These are phyloP conservation scores for Diaphora mendica DNA, from an alignment of 2,888 invertebrate species.

Conservation along the genomic window DNA sequence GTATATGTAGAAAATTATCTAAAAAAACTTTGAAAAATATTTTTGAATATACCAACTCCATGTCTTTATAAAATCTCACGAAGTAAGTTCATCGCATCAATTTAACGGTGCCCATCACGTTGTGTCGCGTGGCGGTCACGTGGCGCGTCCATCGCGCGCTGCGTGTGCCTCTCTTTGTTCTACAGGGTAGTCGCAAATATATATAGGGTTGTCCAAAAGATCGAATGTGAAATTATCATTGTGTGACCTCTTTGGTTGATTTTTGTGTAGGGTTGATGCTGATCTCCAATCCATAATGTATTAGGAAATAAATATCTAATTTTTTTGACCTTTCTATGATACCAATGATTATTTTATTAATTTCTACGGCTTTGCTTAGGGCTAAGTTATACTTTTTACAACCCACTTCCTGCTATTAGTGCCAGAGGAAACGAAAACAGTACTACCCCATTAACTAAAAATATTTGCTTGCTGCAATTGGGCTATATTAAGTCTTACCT, in stretches of 20 bases:
- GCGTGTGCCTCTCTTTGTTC: constrained; percentile 51
- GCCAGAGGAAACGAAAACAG: too few species aligned
- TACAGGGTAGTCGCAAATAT: constrained; percentile 31
- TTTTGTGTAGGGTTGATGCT: constrained; percentile 18
- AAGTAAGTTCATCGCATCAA: constrained; percentile 68
- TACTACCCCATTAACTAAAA: too few species aligned
- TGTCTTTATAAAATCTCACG: constrained; percentile 29
- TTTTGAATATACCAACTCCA: constrained; percentile 51
- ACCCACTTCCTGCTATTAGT: too few species aligned
- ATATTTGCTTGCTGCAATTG: too few species aligned
- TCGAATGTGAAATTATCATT: constrained; percentile 53
- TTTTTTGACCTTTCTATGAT: constrained; percentile 10
- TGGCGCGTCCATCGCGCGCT: constrained; percentile 59
- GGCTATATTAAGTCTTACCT: not conserved
- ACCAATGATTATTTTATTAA: not conserved
- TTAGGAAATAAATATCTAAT: constrained; percentile 1
- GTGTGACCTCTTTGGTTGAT: constrained; percentile 37
- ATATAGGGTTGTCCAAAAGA: constrained; percentile 45
- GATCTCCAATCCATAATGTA: constrained; percentile 6
- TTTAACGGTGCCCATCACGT: constrained; percentile 76
- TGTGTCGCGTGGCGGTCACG: constrained; percentile 75
- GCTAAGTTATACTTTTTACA: too few species aligned
- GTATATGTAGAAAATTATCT: too few species aligned
- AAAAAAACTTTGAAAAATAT: not conserved
- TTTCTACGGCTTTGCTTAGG: too few species aligned